Evolutionary conservation across 2,113 vertebrate genomes (phyloP), one percentile per base, ranked within the genome.

Genomic region (Addax nasomaculatus): DNA sequence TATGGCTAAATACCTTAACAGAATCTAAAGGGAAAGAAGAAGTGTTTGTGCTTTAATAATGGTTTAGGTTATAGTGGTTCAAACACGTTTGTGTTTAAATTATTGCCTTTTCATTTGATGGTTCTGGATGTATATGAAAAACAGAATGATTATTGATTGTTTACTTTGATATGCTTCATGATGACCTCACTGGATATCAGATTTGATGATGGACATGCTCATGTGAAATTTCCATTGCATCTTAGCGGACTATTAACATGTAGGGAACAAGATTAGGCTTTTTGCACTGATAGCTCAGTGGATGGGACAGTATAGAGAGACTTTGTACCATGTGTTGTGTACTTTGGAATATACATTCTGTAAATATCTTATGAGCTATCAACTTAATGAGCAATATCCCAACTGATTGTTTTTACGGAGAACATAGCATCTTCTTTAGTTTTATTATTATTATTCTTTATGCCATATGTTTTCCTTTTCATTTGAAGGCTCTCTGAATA

Each of bases 311-410:
- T 14, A 30, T 5, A 17, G 23, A 91, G 30, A 62, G 27, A 57
- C 12, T n/a, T 64, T 58, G 45, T 55, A 10, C 30, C n/a, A 7
- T 16, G 53, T 60, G 43, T 55, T 25, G 17, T 21, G 3, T 73
- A 29, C 8, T 25, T 11, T 30, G 6, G 4, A 64, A 62, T 85
- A 29, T 90, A 10, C 4, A 49, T 87, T 62, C 36, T 43, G 36
- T 93, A 92, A 83, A 87, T 87, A 78, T 30, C 83, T 97, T 64
- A 90, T 86, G 80, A 95, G 57, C 21, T 29, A 90, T 88, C 45
- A 76, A 49, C 43, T 95, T 90, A 45, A 33, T 70, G 84, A 90
- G 62, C 3, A 85, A 33, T 60, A 85, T 55, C 8, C 30, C 88
- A 45, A 60, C 14, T 90, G 45, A 16, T 53, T 55, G 10, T 80